A percentile compares a stretch with the other conserved stretches of the same genome.
These are phyloP conservation scores for Ashinkailepas kermadecensis DNA, from an alignment of 2,888 invertebrate species.

Conservation along the genomic window DNA sequence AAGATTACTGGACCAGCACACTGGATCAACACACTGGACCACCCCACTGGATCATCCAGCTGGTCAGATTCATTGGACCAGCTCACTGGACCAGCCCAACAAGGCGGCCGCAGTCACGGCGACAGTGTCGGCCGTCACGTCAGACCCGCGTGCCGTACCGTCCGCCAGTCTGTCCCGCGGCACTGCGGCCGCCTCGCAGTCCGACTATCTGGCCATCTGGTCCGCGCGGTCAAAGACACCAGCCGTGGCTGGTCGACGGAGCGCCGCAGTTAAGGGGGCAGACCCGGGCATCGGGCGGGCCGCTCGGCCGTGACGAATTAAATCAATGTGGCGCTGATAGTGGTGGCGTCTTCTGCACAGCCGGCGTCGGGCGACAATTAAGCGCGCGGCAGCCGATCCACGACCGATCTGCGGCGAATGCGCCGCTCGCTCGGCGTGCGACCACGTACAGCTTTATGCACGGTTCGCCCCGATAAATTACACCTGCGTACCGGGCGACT, in stretches of 20 bases:
- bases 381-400: too few relatives aligned
- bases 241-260: not conserved
- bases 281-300: not conserved
- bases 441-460: not conserved
- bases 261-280: not conserved
- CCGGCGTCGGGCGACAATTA: not conserved
- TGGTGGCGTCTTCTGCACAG: not conserved
- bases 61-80: not conserved
- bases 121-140: not conserved
- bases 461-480: not conserved
- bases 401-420: not conserved
- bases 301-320: not conserved
- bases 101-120: not conserved
- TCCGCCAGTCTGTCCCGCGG: not conserved
- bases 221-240: not conserved
- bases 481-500: not conserved
- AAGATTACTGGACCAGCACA: too few relatives aligned
- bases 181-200: too few relatives aligned
- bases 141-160: not conserved
- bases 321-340: constrained; percentile 11
- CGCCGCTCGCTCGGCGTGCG: not conserved
- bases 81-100: not conserved
- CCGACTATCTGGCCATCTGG: not conserved
- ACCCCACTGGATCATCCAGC: too few relatives aligned
- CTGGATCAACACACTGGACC: too few relatives aligned